A percentile compares a stretch with the other conserved stretches of the same genome.
phyloP scores from a whole-genome alignment of 2,113 vertebrate species.

The Colaptes auratus region DNA sequence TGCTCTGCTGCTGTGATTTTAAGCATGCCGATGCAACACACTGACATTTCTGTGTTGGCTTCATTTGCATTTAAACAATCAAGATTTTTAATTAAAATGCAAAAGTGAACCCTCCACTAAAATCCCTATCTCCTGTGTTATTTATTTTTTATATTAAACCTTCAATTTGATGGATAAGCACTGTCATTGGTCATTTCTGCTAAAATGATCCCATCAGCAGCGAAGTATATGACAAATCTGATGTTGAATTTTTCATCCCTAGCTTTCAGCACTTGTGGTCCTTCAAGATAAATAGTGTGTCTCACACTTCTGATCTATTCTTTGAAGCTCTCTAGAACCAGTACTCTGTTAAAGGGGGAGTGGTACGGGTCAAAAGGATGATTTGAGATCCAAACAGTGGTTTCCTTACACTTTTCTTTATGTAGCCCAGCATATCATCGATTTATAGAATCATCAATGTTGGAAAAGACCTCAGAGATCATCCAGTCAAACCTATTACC shows the following conservation, averaged over 20 bases:
- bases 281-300: slow-evolving; percentile 32
- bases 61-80: slow-evolving; percentile 66
- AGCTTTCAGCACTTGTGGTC: slow-evolving; percentile 47
- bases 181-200: slow-evolving; percentile 62
- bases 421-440: not conserved
- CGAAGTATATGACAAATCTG: slow-evolving; percentile 67
- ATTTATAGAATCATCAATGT: no score
- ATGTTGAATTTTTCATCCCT: slow-evolving; percentile 63
- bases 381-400: not conserved
- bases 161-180: slow-evolving; percentile 66
- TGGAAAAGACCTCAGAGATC: no score
- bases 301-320: slow-evolving; percentile 28
- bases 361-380: not conserved
- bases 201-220: slow-evolving; percentile 64
- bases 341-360: not conserved
- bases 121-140: slow-evolving; percentile 17
- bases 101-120: slow-evolving; percentile 32
- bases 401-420: not conserved
- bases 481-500: no score
- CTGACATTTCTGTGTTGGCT: not conserved
- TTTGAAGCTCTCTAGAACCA: slow-evolving; percentile 13
- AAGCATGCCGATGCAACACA: not conserved
- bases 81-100: slow-evolving; percentile 60
- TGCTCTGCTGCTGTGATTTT: not conserved
- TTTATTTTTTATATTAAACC: slow-evolving; percentile 67